Percentiles rank a stretch among this genome's conserved stretches.
These are phyloP conservation scores for Atta colombica DNA, from an alignment of 1,140 invertebrate genomes.

Conservation along the genomic window DNA sequence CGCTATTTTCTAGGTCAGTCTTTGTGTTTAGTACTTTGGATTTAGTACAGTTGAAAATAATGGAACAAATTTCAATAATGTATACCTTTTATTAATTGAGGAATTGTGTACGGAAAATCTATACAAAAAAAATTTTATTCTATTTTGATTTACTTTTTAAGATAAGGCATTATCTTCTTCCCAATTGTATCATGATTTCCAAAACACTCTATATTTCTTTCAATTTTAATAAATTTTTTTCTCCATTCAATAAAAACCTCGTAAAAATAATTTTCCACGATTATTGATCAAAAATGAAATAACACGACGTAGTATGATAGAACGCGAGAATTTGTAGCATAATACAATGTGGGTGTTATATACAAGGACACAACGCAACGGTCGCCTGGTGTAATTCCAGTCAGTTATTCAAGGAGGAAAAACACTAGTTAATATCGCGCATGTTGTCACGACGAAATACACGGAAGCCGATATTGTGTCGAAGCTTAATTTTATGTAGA, in stretches of 20 bases:
- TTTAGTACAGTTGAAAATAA: too few relatives aligned
- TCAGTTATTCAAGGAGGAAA: conserved; percentile 36
- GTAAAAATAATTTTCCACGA: background rate
- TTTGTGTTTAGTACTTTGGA: too few relatives aligned
- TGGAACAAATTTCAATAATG: too few relatives aligned
- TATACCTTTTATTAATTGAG: too few relatives aligned
- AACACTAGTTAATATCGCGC: conserved; percentile 31
- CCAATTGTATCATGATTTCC: too few relatives aligned
- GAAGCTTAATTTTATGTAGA: conserved; percentile 24
- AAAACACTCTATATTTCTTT: too few relatives aligned
- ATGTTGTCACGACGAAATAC: background rate
- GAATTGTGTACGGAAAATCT: too few relatives aligned
- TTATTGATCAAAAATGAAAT: conserved; percentile 21
- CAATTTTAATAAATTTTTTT: background rate
- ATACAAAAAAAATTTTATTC: too few relatives aligned
- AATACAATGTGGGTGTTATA: conserved; percentile 59
- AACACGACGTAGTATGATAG: conserved; percentile 11
- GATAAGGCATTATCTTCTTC: too few relatives aligned
- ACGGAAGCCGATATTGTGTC: background rate
- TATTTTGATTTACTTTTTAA: too few relatives aligned
- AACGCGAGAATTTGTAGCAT: conserved; percentile 19
- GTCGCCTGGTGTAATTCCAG: conserved; percentile 43
- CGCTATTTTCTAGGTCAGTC: too few relatives aligned
- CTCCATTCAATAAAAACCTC: background rate
- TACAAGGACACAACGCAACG: conserved; percentile 42